A percentile compares a stretch with the other conserved stretches of the same genome.
These are phyloP conservation scores for Philonicus albiceps DNA, from an alignment of 2,888 invertebrate genomes.

Conservation along the genomic window DNA sequence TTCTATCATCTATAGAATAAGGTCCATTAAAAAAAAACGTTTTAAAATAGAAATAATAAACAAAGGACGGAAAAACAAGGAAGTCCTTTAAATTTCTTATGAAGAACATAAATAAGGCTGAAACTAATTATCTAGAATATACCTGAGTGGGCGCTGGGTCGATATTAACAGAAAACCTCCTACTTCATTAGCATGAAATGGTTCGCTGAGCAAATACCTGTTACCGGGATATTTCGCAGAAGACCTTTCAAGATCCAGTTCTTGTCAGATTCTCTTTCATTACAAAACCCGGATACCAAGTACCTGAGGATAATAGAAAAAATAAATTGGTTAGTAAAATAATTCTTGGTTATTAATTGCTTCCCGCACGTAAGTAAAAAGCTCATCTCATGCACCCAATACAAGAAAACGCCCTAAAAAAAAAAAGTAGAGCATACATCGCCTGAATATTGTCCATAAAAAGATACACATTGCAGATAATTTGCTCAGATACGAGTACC, in stretches of 20 bases:
- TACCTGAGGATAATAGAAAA: background rate
- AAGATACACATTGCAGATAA: background rate
- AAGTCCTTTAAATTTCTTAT: background rate
- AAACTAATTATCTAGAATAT: background rate
- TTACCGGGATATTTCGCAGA: background rate
- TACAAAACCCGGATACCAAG: background rate
- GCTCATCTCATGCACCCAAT: background rate
- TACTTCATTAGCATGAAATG: background rate
- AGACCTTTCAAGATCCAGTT: background rate
- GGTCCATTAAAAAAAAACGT: background rate
- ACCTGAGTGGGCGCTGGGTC: background rate
- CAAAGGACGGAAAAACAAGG: background rate
- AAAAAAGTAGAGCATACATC: background rate
- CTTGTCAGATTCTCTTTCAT: background rate
- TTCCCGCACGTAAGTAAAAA: background rate
- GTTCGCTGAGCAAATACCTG: background rate
- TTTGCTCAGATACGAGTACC: background rate
- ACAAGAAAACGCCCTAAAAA: background rate
- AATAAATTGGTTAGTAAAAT: background rate
- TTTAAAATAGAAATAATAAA: background rate
- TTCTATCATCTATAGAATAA: too few species aligned
- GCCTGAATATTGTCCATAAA: background rate
- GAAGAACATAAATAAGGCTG: background rate
- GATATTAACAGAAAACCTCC: background rate
- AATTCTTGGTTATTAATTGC: background rate